Evolutionary conservation across 2,797 vertebrate genomes (phyloP).

Genomic region (Chaunax sp.): DNA sequence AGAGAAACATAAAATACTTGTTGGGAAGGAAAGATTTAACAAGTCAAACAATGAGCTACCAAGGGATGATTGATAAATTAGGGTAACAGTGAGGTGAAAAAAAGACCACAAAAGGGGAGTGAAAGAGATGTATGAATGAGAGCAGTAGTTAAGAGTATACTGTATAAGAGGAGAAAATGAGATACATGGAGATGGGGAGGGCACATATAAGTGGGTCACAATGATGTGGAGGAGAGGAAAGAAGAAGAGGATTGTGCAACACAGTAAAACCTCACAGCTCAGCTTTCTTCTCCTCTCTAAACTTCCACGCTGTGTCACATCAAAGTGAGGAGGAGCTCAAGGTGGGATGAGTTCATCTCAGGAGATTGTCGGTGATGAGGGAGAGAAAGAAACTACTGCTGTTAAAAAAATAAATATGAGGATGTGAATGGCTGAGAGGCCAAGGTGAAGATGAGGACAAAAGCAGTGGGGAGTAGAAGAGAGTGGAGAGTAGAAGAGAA

Average conservation of each 20-base stretch:
- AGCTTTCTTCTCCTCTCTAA: slow-evolving; percentile 57
- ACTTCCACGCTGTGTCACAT: slow-evolving; percentile 66
- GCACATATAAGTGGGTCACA: slow-evolving; percentile 64
- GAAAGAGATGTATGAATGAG: slow-evolving; percentile 2
- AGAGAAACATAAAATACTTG: neutral
- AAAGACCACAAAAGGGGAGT: slow-evolving; percentile 1
- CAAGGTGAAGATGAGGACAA: slow-evolving; percentile 29
- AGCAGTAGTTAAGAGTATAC: slow-evolving; percentile 24
- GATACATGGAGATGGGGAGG: slow-evolving; percentile 29
- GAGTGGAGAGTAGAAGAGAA: neutral
- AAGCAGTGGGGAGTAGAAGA: neutral
- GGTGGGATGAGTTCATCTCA: slow-evolving; percentile 63
- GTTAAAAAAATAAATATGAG: neutral
- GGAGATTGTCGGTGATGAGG: slow-evolving; percentile 14
- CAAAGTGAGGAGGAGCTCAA: slow-evolving; percentile 60
- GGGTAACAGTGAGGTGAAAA: too few species aligned
- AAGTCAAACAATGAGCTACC: slow-evolving; percentile 5
- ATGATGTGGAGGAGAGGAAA: slow-evolving; percentile 54
- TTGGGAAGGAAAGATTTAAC: too few species aligned
- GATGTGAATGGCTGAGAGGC: slow-evolving; percentile 1
- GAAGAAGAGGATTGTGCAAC: slow-evolving; percentile 68
- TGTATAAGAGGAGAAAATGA: slow-evolving; percentile 27
- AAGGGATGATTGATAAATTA: too few species aligned
- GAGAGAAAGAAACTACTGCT: slow-evolving; percentile 13
- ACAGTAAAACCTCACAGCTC: slow-evolving; percentile 64